Conservation (phyloP, 2,888 invertebrate species). For the Ptilodon capucinus region DNA sequence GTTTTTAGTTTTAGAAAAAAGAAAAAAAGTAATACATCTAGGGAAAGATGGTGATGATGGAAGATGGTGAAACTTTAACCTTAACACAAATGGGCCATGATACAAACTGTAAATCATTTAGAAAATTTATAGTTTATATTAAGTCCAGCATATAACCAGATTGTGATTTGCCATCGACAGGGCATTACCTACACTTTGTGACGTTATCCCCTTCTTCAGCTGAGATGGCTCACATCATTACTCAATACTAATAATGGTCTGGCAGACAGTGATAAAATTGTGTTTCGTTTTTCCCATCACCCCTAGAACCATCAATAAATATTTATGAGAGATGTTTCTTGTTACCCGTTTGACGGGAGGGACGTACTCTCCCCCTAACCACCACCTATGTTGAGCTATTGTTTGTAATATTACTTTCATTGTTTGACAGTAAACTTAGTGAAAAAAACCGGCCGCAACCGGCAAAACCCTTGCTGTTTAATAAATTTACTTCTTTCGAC, state of each 20-base stretch:
- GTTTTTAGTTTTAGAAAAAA: no score
- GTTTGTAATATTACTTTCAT: no score
- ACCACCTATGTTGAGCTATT: no score
- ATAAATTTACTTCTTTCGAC: no score
- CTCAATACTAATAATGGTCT: neutral
- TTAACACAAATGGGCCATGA: no score
- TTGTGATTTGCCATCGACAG: neutral
- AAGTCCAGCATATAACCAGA: neutral
- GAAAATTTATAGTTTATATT: neutral
- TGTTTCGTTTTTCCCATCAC: neutral
- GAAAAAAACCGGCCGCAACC: no score
- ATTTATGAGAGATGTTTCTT: neutral
- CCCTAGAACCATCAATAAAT: neutral
- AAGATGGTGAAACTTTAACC: no score
- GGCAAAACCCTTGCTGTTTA: no score
- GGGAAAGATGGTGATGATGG: no score
- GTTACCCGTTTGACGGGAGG: neutral
- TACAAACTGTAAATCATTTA: no score
- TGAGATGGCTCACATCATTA: neutral
- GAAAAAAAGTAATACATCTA: no score
- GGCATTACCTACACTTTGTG: neutral
- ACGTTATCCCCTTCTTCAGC: neutral
- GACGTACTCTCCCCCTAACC: neutral
- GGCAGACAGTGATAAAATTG: neutral
- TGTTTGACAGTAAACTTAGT: no score